Base-by-base conservation (phyloP, 2,888 invertebrate genomes). In the Heliconius cydno region DNA sequence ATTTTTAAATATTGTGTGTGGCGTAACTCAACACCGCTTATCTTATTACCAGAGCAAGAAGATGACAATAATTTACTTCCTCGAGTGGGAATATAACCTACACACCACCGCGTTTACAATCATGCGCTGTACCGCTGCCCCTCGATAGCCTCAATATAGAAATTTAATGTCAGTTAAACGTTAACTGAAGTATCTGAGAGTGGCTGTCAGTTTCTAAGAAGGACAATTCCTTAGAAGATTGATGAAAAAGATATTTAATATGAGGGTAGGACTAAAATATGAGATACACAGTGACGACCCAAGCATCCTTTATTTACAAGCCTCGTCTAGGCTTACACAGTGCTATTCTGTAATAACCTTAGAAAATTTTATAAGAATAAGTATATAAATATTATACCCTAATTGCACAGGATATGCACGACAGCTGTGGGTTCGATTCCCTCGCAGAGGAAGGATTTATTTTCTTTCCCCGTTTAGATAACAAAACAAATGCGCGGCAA, bases 231-330 rank as follows among this genome's bases (percentile, higher is more conserved):
- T 73, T 60, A 34, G 72, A 57, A 70, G 70, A 70, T 70, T 72
- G 57, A 60, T 73, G n/a, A 60, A 60, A 57, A 60, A 60, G 34
- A 60, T 73, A 60, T 60, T 73, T 73, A 60, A 60, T 73, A 60
- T 73, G 38, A 60, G 34, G 34, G 34, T 34, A 60, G 60, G 60
- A 34, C 34, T 73, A 73, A 73, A 73, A 73, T 73, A 73, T 73
- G 60, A 38, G 73, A 28, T 73, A 57, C 25, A 71, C 13, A 60
- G 34, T 57, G 60, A 73, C 34, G 60, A 34, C 34, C 34, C 73
- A 73, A 60, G 34, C 34, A 38, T 73, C 34, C 34, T 38, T 73
- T 60, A 73, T 60, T 38, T 73, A 73, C 73, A 34, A 60, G 60
- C 57, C 38, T 38, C 57, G 60, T 15, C n/a, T n/a, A 73, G 25